These are phyloP conservation scores for Hystrix cristata DNA, from an alignment of 2,113 vertebrate genomes.

Conservation along the genomic window DNA sequence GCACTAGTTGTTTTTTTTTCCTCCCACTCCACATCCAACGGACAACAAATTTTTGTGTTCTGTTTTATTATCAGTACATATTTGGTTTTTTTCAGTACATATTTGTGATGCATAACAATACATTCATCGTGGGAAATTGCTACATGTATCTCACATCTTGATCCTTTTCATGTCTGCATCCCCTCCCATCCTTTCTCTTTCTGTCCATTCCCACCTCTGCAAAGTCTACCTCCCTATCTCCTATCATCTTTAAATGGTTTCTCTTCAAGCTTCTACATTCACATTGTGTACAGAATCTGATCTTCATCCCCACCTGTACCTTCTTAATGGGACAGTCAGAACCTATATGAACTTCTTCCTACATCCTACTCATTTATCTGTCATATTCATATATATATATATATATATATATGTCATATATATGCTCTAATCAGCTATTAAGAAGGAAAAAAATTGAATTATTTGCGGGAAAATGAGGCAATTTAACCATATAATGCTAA, in stretches of 20 bases:
- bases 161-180: background rate
- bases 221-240: background rate
- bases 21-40: background rate
- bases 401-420: too few relatives aligned
- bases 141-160: background rate
- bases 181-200: too few relatives aligned
- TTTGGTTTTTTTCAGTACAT: background rate
- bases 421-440: background rate
- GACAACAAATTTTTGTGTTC: background rate
- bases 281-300: background rate
- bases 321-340: background rate
- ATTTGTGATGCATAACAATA: background rate
- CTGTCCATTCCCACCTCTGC: background rate
- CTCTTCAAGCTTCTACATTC: background rate
- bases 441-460: background rate
- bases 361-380: background rate
- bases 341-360: background rate
- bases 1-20: background rate
- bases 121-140: background rate
- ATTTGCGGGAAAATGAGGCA: background rate
- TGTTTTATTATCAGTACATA: background rate
- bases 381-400: too few relatives aligned
- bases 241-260: background rate
- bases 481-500: background rate
- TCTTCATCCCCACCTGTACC: background rate